A percentile compares a stretch with the other conserved stretches of the same genome.
Evolutionary conservation across 2,888 invertebrate genomes (phyloP).

Genomic region (Diogma glabrata): DNA sequence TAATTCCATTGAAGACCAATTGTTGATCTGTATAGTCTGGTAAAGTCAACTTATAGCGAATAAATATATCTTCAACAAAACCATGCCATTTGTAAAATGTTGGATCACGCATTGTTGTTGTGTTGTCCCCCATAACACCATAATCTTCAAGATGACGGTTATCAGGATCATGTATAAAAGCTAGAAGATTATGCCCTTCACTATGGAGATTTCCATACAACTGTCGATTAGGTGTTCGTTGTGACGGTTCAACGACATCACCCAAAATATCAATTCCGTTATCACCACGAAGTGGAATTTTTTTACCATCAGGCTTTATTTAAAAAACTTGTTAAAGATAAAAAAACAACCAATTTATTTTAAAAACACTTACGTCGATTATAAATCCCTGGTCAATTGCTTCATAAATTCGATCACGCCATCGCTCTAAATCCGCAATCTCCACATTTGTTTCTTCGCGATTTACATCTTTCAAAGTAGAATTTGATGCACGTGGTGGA

Average conservation of each 20-base stretch:
- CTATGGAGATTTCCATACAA: conserved; percentile 29
- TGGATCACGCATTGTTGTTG: conserved; percentile 32
- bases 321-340: conserved; percentile 53
- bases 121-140: conserved; percentile 17
- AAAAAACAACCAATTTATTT: no score
- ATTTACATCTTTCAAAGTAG: conserved; percentile 21
- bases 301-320: conserved; percentile 26
- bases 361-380: conserved; percentile 15
- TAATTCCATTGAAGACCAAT: conserved; percentile 10
- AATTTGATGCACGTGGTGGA: conserved; percentile 21
- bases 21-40: conserved; percentile 29
- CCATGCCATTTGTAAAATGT: conserved; percentile 32
- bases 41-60: conserved; percentile 28
- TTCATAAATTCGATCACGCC: conserved; percentile 31
- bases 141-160: conserved; percentile 14
- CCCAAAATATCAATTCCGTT: conserved; percentile 33
- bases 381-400: conserved; percentile 30
- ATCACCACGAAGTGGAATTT: conserved; percentile 29
- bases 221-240: conserved; percentile 19
- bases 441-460: conserved; percentile 20
- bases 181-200: conserved; percentile 26
- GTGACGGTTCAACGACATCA: conserved; percentile 27
- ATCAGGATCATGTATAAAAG: conserved; percentile 29
- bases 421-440: conserved; percentile 28
- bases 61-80: conserved; percentile 28